Conservation (phyloP, 1,140 invertebrate species). For the Condylostylus longicornis region DNA sequence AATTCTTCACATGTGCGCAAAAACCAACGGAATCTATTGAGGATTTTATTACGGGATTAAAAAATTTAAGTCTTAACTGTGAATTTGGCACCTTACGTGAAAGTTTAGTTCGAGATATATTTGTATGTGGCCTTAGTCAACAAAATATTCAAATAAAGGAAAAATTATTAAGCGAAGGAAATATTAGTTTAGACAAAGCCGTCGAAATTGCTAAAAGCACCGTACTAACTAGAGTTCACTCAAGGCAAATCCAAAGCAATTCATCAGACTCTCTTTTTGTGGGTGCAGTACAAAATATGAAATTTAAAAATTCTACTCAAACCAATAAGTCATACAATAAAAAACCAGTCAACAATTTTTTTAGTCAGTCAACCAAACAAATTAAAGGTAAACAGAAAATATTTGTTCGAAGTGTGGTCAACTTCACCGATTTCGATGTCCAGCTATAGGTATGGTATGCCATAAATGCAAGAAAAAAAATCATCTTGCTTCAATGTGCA, state of each 20-base stretch:
- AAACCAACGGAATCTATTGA: slow-evolving; percentile 10
- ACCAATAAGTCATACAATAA: too few relatives aligned
- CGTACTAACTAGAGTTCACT: slow-evolving; percentile 2
- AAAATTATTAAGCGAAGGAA: slow-evolving; percentile 4
- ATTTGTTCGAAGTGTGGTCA: too few relatives aligned
- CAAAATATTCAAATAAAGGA: slow-evolving; percentile 1
- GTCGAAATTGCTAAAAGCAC: slow-evolving; percentile 5
- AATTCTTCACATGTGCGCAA: slow-evolving; percentile 16
- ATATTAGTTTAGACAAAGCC: slow-evolving; percentile 2
- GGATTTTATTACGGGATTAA: slow-evolving; percentile 12
- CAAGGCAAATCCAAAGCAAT: not conserved
- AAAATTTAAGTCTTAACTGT: slow-evolving; percentile 12
- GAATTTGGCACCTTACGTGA: slow-evolving; percentile 11
- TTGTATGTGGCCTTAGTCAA: slow-evolving; percentile 8
- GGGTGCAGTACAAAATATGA: too few relatives aligned
- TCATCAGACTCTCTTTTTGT: too few relatives aligned
- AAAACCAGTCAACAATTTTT: too few relatives aligned
- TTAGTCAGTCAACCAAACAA: too few relatives aligned
- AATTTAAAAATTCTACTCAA: too few relatives aligned
- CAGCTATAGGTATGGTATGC: too few relatives aligned
- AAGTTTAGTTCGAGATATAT: slow-evolving; percentile 12
- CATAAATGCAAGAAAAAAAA: too few relatives aligned
- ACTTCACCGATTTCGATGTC: too few relatives aligned
- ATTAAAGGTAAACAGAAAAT: too few relatives aligned
- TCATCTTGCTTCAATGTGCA: too few relatives aligned